These are phyloP conservation scores for Eilema caniola DNA, from an alignment of 2,888 invertebrate species.

Conservation along the genomic window DNA sequence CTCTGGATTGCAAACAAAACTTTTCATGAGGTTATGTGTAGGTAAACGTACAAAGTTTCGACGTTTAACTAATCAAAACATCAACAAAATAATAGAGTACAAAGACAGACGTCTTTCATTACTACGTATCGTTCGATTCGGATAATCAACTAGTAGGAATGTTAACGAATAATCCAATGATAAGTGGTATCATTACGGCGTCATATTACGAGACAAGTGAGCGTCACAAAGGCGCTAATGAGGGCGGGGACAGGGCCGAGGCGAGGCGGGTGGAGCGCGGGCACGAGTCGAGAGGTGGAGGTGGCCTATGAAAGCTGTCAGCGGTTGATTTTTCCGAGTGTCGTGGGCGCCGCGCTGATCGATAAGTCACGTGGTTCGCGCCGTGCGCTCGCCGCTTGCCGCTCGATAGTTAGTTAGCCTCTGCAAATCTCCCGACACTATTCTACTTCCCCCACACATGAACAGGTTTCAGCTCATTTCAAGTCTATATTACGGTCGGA, in stretches of 20 bases:
- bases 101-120: conserved; percentile 6
- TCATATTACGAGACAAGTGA: conserved; percentile 84
- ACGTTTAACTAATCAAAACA: conserved; percentile 6
- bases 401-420: conserved; percentile 80
- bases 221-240: conserved; percentile 86
- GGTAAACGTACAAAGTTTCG: conserved; percentile 8
- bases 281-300: conserved; percentile 60
- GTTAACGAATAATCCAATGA: conserved; percentile 70
- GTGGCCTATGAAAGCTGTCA: conserved; percentile 84
- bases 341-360: conserved; percentile 84
- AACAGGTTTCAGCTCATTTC: conserved; percentile 44
- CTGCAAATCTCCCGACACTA: conserved; percentile 81
- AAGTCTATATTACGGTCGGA: conserved; percentile 41
- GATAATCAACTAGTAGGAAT: conserved; percentile 38
- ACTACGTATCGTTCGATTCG: conserved; percentile 12
- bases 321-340: conserved; percentile 87
- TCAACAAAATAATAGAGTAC: not conserved
- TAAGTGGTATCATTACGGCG: conserved; percentile 82
- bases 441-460: conserved; percentile 56
- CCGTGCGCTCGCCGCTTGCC: conserved; percentile 63
- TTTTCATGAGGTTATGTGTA: not conserved
- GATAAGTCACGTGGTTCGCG: conserved; percentile 85
- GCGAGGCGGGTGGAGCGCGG: conserved; percentile 38
- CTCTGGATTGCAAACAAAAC: not conserved
- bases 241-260: conserved; percentile 68